These are phyloP conservation scores for Callimorpha dominula DNA, from an alignment of 2,888 invertebrate genomes.

Conservation along the genomic window DNA sequence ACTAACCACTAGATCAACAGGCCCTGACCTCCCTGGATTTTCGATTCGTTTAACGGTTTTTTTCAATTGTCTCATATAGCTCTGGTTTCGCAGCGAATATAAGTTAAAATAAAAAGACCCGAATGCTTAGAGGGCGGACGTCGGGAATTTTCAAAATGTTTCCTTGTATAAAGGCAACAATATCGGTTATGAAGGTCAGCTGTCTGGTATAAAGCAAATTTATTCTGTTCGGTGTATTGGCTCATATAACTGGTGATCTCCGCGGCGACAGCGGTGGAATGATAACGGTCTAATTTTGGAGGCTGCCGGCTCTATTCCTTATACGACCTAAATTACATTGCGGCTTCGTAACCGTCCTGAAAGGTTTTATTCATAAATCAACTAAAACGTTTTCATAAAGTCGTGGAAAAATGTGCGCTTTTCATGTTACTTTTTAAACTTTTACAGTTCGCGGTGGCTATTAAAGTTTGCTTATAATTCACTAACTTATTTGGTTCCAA, in stretches of 20 bases:
- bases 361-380: conserved; percentile 87
- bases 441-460: conserved; percentile 52
- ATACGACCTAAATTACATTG: conserved; percentile 83
- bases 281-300: conserved; percentile 85
- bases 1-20: too few relatives aligned
- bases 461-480: conserved; percentile 55
- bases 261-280: conserved; percentile 81
- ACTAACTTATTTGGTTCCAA: conserved; percentile 31
- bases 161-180: conserved; percentile 78
- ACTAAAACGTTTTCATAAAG: conserved; percentile 83
- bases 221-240: conserved; percentile 86
- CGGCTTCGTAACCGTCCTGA: conserved; percentile 80
- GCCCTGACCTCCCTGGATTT: conserved; percentile 46
- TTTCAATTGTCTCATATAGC: conserved; percentile 67
- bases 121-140: conserved; percentile 65
- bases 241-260: conserved; percentile 84
- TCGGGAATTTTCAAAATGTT: conserved; percentile 72
- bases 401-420: conserved; percentile 77
- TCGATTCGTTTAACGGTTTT: conserved; percentile 59
- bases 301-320: conserved; percentile 71
- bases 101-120: conserved; percentile 64
- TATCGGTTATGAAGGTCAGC: conserved; percentile 85
- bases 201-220: conserved; percentile 83
- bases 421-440: conserved; percentile 65
- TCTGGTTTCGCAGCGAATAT: conserved; percentile 66